These are phyloP conservation scores for Oncorhynchus nerka DNA, from an alignment of 2,113 vertebrate species.

Conservation along the genomic window DNA sequence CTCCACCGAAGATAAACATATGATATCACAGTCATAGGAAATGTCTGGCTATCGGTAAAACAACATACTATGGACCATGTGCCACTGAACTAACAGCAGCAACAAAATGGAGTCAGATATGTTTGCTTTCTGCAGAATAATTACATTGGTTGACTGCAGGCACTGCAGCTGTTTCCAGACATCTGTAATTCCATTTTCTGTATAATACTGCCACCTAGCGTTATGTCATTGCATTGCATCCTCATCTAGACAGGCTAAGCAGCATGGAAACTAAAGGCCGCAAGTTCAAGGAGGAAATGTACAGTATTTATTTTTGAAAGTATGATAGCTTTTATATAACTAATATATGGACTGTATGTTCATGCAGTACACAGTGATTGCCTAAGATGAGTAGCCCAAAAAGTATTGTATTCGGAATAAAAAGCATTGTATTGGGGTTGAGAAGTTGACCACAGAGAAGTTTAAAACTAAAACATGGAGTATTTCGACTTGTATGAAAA, in stretches of 20 bases:
- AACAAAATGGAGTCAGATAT: not conserved
- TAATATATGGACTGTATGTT: slow-evolving; percentile 18
- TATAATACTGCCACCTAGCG: slow-evolving; percentile 69
- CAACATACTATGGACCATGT: not conserved
- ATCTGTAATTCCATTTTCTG: slow-evolving; percentile 30
- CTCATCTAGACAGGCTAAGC: slow-evolving; percentile 52
- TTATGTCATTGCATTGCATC: slow-evolving; percentile 46
- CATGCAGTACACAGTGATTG: not conserved
- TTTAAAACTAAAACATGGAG: not conserved
- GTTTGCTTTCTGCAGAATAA: slow-evolving; percentile 26
- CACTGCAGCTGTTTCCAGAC: slow-evolving; percentile 6
- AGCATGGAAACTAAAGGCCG: slow-evolving; percentile 34
- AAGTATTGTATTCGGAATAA: not conserved
- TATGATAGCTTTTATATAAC: slow-evolving; percentile 64
- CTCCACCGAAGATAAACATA: not conserved
- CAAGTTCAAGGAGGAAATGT: slow-evolving; percentile 49
- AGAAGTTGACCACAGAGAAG: not conserved
- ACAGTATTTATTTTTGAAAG: slow-evolving; percentile 73
- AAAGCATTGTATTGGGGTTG: not conserved
- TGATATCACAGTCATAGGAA: not conserved
- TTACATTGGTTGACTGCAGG: slow-evolving; percentile 11
- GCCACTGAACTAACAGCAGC: not conserved
- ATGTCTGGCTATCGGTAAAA: not conserved
- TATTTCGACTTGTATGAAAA: not conserved
- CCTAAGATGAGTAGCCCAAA: not conserved